Evolutionary conservation across 2,888 invertebrate species (phyloP).

Genomic region (Chromoteleia sp.): DNA sequence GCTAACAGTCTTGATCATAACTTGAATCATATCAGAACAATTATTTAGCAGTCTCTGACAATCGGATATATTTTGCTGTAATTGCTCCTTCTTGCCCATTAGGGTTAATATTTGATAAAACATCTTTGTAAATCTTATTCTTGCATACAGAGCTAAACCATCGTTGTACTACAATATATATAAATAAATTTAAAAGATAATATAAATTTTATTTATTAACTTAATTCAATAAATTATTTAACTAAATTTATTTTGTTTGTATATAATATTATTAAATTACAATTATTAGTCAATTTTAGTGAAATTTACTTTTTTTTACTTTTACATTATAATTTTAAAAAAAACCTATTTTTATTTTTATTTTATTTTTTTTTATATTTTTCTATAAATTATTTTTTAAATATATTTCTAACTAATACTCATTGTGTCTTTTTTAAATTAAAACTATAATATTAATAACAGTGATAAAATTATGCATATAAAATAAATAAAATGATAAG

Average conservation of each 20-base stretch:
- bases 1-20: conserved; percentile 91
- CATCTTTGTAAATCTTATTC: conserved; percentile 94
- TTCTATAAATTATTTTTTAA: too few relatives aligned
- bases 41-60: conserved; percentile 92
- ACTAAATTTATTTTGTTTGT: not conserved
- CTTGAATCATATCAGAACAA: conserved; percentile 92
- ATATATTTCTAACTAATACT: too few relatives aligned
- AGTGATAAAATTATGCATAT: too few relatives aligned
- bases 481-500: too few relatives aligned
- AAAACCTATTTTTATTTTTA: too few relatives aligned
- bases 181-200: not conserved
- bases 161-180: conserved; percentile 85
- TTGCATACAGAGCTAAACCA: conserved; percentile 89
- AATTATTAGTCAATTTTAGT: too few relatives aligned
- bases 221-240: not conserved
- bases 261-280: too few relatives aligned
- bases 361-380: too few relatives aligned
- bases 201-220: not conserved
- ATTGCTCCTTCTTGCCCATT: conserved; percentile 89
- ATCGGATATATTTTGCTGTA: conserved; percentile 89
- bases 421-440: too few relatives aligned
- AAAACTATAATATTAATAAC: too few relatives aligned
- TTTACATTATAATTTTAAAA: too few relatives aligned
- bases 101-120: conserved; percentile 92
- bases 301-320: too few relatives aligned